Evolutionary conservation across 1,140 invertebrate species (phyloP).

Genomic region (Diachasmimorpha longicaudata): DNA sequence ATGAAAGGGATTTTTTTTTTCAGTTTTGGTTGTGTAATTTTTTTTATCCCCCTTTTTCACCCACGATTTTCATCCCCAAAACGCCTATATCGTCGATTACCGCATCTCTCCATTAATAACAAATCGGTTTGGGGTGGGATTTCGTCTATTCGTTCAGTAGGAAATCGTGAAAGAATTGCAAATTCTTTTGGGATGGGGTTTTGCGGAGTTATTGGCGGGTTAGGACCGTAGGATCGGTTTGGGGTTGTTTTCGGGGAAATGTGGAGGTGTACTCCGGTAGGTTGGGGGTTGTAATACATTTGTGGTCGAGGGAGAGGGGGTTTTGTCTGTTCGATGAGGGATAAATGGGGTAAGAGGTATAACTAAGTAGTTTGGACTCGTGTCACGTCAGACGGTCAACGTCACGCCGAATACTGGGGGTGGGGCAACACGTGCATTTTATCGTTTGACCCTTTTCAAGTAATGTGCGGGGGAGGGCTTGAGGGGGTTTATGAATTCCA

Average conservation of each 20-base stretch:
- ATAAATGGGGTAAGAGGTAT: neutral
- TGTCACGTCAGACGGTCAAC: neutral
- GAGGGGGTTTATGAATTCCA: neutral
- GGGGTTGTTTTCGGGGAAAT: neutral
- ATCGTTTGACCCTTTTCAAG: constrained; percentile 18
- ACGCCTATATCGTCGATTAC: neutral
- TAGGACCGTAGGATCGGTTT: neutral
- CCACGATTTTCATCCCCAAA: neutral
- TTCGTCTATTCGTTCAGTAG: neutral
- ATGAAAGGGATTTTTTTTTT: constrained; percentile 2
- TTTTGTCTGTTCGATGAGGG: neutral
- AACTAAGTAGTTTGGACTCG: neutral
- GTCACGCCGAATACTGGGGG: neutral
- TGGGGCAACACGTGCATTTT: constrained; percentile 27
- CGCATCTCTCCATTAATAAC: neutral
- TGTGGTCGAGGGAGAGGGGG: neutral
- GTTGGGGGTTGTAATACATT: neutral
- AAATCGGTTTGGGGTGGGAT: neutral
- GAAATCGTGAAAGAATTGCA: neutral
- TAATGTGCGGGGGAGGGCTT: constrained; percentile 2
- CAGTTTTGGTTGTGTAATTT: neutral
- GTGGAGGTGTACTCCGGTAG: neutral
- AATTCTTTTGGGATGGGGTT: neutral
- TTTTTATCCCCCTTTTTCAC: neutral
- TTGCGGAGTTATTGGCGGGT: neutral